Conservation (phyloP, 2,888 invertebrate genomes). For the Erpobdella octoculata region DNA sequence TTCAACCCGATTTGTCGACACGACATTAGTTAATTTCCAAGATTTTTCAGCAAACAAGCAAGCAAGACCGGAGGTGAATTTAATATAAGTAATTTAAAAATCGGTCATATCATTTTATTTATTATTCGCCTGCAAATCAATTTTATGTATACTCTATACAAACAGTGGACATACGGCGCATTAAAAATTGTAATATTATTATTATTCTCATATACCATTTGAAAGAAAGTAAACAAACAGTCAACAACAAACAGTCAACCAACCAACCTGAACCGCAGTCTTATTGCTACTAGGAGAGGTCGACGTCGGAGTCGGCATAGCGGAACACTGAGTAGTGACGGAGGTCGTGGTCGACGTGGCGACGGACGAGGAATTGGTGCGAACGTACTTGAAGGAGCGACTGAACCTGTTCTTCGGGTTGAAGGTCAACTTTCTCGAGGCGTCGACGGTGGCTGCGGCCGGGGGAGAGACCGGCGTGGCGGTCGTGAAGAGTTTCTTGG, state of each 20-base stretch:
- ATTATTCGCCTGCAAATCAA: too few relatives aligned
- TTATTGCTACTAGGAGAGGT: constrained; percentile 6
- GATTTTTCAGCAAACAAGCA: too few relatives aligned
- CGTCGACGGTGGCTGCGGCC: background rate
- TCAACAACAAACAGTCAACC: background rate
- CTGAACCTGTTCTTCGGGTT: constrained; percentile 2
- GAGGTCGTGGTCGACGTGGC: background rate
- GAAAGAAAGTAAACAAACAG: too few relatives aligned
- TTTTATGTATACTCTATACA: too few relatives aligned
- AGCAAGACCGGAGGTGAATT: too few relatives aligned
- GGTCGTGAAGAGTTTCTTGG: background rate
- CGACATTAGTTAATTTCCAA: too few relatives aligned
- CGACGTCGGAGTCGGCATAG: background rate
- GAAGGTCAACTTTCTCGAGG: background rate
- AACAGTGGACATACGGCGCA: too few relatives aligned
- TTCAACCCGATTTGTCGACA: too few relatives aligned
- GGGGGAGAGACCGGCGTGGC: background rate
- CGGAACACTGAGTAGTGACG: background rate
- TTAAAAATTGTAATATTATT: too few relatives aligned
- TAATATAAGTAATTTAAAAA: too few relatives aligned
- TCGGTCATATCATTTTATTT: too few relatives aligned
- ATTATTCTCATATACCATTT: too few relatives aligned
- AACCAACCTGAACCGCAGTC: background rate
- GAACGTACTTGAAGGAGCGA: background rate
- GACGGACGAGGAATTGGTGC: background rate